Conservation (phyloP, 2,113 vertebrate species). For the Procavia capensis region DNA sequence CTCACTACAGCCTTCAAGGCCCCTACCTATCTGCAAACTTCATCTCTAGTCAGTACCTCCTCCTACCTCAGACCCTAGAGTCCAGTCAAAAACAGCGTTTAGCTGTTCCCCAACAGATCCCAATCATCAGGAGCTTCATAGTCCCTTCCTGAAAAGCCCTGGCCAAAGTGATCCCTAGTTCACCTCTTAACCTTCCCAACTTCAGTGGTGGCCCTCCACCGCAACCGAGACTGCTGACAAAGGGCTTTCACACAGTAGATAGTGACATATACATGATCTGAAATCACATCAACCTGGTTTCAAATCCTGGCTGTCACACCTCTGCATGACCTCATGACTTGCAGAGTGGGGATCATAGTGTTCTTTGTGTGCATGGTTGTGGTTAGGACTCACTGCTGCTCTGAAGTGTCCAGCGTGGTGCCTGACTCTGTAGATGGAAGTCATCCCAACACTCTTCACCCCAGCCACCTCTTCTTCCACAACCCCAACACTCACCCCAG, state of each 20-base stretch:
- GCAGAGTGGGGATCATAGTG: background rate
- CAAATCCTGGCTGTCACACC: background rate
- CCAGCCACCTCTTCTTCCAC: background rate
- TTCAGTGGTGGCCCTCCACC: background rate
- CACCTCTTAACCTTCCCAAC: background rate
- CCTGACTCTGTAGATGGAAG: background rate
- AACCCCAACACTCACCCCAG: rapidly evolving
- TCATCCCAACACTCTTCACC: too few species aligned
- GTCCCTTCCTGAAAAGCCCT: background rate
- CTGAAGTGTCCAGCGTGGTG: background rate
- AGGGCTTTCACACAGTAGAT: background rate
- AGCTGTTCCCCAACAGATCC: background rate
- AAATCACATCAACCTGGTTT: background rate
- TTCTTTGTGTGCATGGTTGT: background rate
- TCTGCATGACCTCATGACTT: background rate
- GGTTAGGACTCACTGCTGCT: background rate
- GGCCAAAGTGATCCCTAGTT: background rate
- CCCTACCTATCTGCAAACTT: background rate
- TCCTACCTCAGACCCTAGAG: background rate
- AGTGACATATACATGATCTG: background rate
- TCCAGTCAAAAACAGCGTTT: background rate
- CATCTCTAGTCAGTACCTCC: background rate
- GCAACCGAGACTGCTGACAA: background rate
- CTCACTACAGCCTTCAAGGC: background rate
- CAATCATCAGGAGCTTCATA: background rate